phyloP scores from a whole-genome alignment of 2,888 invertebrate genomes.

The Balanococcus diminutus region DNA sequence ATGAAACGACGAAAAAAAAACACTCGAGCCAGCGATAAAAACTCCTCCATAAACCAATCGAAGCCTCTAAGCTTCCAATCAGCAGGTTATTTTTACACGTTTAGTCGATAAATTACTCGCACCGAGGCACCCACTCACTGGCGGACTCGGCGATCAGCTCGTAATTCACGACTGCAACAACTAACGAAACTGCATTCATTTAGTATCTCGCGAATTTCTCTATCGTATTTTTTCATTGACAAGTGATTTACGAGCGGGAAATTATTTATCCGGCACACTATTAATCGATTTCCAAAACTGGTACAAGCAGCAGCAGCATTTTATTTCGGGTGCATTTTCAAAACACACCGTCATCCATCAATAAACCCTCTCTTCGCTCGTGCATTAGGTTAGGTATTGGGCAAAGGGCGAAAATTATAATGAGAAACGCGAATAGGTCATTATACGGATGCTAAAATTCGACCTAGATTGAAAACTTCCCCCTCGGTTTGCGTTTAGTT shows the following conservation, averaged over 20 bases:
- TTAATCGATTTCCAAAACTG: not conserved
- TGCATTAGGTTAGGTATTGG: no score
- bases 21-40: not conserved
- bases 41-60: not conserved
- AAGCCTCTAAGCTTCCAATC: not conserved
- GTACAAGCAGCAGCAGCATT: not conserved
- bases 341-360: not conserved
- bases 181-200: not conserved
- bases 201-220: not conserved
- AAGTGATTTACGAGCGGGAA: not conserved
- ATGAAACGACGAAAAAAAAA: no score
- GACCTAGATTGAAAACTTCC: constrained; percentile 11
- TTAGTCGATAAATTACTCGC: not conserved
- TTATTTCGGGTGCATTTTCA: not conserved
- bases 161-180: not conserved
- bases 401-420: not conserved
- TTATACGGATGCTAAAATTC: not conserved
- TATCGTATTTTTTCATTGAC: not conserved
- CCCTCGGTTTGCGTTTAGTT: no score
- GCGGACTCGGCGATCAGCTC: not conserved
- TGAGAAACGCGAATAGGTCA: constrained; percentile 1
- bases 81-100: not conserved
- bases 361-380: not conserved
- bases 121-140: not conserved
- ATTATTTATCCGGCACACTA: not conserved